Evolutionary conservation across 1,140 invertebrate genomes (phyloP).

Genomic region (Mactra quadrangularis): DNA sequence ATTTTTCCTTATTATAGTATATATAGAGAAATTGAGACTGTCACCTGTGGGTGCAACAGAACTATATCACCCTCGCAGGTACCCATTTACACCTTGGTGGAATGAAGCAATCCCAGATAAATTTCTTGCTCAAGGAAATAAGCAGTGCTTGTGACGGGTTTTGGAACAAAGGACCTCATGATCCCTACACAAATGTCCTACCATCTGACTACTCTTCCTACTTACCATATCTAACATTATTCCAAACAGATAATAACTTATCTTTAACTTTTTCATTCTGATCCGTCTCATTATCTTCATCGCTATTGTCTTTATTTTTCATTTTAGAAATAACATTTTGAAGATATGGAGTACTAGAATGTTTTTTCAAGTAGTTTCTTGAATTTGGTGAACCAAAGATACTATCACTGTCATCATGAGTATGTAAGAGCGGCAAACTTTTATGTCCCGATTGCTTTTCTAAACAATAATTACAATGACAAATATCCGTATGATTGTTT

Average conservation of each 20-base stretch:
- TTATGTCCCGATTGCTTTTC: constrained; percentile 6
- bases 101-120: too few relatives aligned
- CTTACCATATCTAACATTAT: constrained; percentile 93
- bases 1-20: too few relatives aligned
- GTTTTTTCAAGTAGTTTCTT: constrained; percentile 24
- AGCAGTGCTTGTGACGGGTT: too few relatives aligned
- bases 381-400: constrained; percentile 22
- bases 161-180: too few relatives aligned
- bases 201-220: too few relatives aligned
- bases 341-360: constrained; percentile 49
- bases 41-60: too few relatives aligned
- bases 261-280: constrained; percentile 90
- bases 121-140: too few relatives aligned
- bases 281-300: constrained; percentile 60
- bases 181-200: too few relatives aligned
- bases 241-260: constrained; percentile 93
- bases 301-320: constrained; percentile 22
- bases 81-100: too few relatives aligned
- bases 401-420: background rate
- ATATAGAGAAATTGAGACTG: too few relatives aligned
- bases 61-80: too few relatives aligned
- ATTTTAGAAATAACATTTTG: constrained; percentile 23
- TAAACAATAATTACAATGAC: constrained; percentile 20
- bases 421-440: constrained; percentile 18
- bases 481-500: background rate